Evolutionary conservation across 2,113 vertebrate genomes (phyloP).

Genomic region (Gopherus evgoodei): DNA sequence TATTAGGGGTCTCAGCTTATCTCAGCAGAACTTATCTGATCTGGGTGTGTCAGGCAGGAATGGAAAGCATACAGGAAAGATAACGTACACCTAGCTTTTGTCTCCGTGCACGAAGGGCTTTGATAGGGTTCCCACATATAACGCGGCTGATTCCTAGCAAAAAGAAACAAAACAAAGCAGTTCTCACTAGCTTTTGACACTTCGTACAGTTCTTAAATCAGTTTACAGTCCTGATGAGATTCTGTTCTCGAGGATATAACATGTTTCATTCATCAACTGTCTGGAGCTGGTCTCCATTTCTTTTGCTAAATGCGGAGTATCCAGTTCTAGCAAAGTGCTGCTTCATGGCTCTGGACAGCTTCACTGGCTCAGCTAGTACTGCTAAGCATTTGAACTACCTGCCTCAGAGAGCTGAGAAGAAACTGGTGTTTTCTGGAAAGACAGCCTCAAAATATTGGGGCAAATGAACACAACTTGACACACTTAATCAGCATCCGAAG

Average conservation of each 20-base stretch:
- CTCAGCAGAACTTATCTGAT: not conserved
- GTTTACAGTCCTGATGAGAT: not conserved
- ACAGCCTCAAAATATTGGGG: not conserved
- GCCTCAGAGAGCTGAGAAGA: not conserved
- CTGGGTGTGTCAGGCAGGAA: not conserved
- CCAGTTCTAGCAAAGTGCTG: not conserved
- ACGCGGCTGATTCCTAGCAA: constrained; percentile 84
- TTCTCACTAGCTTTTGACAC: not conserved
- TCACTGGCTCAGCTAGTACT: not conserved
- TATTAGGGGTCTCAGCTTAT: not conserved
- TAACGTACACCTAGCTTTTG: constrained; percentile 85
- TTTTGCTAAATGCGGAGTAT: not conserved
- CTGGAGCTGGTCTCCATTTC: not conserved
- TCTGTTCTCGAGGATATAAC: not conserved
- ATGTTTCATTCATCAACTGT: not conserved
- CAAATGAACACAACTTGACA: not conserved
- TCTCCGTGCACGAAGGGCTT: constrained; percentile 83
- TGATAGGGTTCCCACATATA: constrained; percentile 92
- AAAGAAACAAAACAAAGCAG: constrained; percentile 33
- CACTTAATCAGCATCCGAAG: accelerated
- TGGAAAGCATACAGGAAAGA: not conserved
- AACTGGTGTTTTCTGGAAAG: not conserved
- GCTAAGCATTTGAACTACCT: not conserved
- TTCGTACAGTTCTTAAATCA: not conserved
- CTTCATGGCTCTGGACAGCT: not conserved